These are phyloP conservation scores for Oncorhynchus tshawytscha DNA, from an alignment of 2,113 vertebrate genomes.

Conservation along the genomic window DNA sequence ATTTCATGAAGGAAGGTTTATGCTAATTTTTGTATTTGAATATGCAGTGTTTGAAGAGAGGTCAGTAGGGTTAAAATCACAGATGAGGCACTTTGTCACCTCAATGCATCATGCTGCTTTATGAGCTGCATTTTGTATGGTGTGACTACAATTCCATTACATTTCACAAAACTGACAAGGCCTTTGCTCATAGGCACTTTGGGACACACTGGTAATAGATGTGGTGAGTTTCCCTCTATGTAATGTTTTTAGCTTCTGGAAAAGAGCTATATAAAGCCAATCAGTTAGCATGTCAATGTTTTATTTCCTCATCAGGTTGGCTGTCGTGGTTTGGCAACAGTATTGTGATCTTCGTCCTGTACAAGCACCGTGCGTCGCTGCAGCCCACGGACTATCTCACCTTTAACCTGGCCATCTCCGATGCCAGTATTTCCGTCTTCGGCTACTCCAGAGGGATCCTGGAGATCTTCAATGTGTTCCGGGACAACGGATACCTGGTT, in stretches of 20 bases:
- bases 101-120: too few species aligned
- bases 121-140: too few species aligned
- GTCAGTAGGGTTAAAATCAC: too few species aligned
- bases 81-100: too few species aligned
- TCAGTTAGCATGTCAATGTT: not conserved
- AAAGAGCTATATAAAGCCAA: too few species aligned
- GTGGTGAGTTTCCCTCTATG: not conserved
- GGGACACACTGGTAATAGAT: not conserved
- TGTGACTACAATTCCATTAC: too few species aligned
- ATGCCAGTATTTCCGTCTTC: slow-evolving; percentile 69
- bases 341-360: slow-evolving; percentile 71
- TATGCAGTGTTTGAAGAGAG: too few species aligned
- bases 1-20: too few species aligned
- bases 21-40: too few species aligned
- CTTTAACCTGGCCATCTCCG: slow-evolving; percentile 72
- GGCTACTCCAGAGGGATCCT: slow-evolving; percentile 74
- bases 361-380: slow-evolving; percentile 68
- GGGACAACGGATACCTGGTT: slow-evolving; percentile 70
- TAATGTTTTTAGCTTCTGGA: not conserved
- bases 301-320: slow-evolving; percentile 62
- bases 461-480: slow-evolving; percentile 74
- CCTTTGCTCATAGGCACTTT: too few species aligned
- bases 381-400: slow-evolving; percentile 73
- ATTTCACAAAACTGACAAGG: too few species aligned
- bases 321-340: slow-evolving; percentile 77